These are phyloP conservation scores for Pristionchus entomophagus DNA, from an alignment of 2,888 invertebrate species.

Conservation along the genomic window DNA sequence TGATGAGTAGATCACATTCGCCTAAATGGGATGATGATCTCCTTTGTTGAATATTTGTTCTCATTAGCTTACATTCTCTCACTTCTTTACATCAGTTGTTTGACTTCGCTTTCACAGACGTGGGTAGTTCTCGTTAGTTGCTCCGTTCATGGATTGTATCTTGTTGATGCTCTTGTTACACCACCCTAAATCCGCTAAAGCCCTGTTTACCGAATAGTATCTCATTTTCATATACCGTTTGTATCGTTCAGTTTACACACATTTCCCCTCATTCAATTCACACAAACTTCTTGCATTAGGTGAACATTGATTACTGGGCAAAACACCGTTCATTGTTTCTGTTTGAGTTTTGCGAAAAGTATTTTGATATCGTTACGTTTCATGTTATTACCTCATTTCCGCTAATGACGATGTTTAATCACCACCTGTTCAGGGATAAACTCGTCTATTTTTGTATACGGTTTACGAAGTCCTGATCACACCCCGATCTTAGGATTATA, in stretches of 20 bases:
- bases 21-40: conserved; percentile 1
- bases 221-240: not conserved
- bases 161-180: conserved; percentile 42
- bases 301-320: conserved; percentile 6
- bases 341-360: conserved; percentile 11
- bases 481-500: not conserved
- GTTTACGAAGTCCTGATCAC: not conserved
- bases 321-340: conserved; percentile 26
- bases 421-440: conserved; percentile 25
- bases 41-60: not conserved
- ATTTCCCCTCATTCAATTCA: not conserved
- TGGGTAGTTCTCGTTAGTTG: conserved; percentile 20
- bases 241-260: too few species aligned
- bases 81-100: conserved; percentile 31
- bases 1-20: conserved; percentile 4
- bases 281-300: conserved; percentile 29
- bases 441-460: not conserved
- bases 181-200: not conserved
- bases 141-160: conserved; percentile 28
- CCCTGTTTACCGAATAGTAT: not conserved
- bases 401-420: conserved; percentile 28
- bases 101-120: conserved; percentile 10
- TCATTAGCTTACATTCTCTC: conserved; percentile 11
- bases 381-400: not conserved
- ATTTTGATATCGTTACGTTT: conserved; percentile 41